Evolutionary conservation across 2,797 vertebrate species (phyloP), one percentile per base, ranked within the genome.

Genomic region (Mastacembelus armatus): DNA sequence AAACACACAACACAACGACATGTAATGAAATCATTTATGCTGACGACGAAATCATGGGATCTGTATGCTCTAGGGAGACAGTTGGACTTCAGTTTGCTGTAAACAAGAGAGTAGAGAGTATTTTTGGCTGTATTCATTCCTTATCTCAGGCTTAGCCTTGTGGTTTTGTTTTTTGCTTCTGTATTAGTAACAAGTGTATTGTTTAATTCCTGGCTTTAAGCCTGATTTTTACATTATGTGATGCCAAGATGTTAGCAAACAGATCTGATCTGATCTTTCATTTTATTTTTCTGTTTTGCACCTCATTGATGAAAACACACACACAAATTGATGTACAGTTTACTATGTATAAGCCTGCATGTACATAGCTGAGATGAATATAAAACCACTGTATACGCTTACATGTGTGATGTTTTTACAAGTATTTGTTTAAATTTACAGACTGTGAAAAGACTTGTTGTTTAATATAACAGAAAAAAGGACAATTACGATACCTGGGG

Each of bases 1-100:
- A 75, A 66, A 63, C 30, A 47, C 45, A 27, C 63, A 50, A 59
- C 35, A 61, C 50, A 27, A 38, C 75, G 42, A 52, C 35, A 57
- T 58, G 50, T 58, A 77, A 80, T 78, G 70, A 72, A 69, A 73
- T 39, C 66, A 65, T 66, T 59, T 43, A 73, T 66, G 27, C 56
- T 74, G 47, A 35, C 14, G 50, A 43, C 76, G 73, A 73, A 86
- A 70, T 66, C 64, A 60, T 54, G 30, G 83, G 48, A 69, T 43
- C 52, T 15, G 21, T 43, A 30, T 48, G 61, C 66, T 73, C 45
- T n/a, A 0, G 56, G 52, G 72, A 74, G 47, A 56, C 61, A n/a
- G 65, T 18, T 42, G 59, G 38, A 54, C 64, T 80, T 74, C 60
- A 55, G 30, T 49, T 44, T 70, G 38, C 63, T 58, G 35, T 47